A percentile compares a stretch with the other conserved stretches of the same genome.
Evolutionary conservation across 2,888 invertebrate genomes (phyloP).

Genomic region (Euphydryas editha): DNA sequence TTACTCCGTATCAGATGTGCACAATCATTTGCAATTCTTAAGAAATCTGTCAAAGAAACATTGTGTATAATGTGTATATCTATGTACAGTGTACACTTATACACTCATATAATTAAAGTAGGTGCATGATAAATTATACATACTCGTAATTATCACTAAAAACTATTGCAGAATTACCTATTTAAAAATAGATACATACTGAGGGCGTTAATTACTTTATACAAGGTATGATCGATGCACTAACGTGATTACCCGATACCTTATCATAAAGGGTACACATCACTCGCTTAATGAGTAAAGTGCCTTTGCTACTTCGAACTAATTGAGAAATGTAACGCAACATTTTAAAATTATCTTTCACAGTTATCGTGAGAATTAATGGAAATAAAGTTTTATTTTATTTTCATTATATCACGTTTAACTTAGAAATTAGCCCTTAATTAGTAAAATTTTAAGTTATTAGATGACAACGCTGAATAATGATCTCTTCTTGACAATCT

Average conservation of each 20-base stretch:
- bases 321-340: slow-evolving; percentile 34
- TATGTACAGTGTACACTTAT: too few relatives aligned
- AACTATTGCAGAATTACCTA: slow-evolving; percentile 9
- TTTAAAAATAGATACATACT: slow-evolving; percentile 30
- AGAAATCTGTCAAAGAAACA: too few relatives aligned
- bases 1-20: too few relatives aligned
- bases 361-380: not conserved
- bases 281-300: slow-evolving; percentile 38
- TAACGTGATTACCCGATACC: slow-evolving; percentile 37
- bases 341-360: slow-evolving; percentile 21
- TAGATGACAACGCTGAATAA: too few relatives aligned
- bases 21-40: too few relatives aligned
- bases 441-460: not conserved
- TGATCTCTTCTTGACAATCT: too few relatives aligned
- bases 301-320: slow-evolving; percentile 35
- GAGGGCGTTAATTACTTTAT: slow-evolving; percentile 37
- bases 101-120: too few relatives aligned
- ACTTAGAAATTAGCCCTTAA: not conserved
- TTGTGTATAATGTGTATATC: too few relatives aligned
- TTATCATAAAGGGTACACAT: slow-evolving; percentile 34
- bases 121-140: too few relatives aligned
- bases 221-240: slow-evolving; percentile 33
- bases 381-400: not conserved
- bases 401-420: slow-evolving; percentile 5
- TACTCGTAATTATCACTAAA: not conserved